These are phyloP conservation scores for Pecten maximus DNA, from an alignment of 2,888 invertebrate genomes.

Conservation along the genomic window DNA sequence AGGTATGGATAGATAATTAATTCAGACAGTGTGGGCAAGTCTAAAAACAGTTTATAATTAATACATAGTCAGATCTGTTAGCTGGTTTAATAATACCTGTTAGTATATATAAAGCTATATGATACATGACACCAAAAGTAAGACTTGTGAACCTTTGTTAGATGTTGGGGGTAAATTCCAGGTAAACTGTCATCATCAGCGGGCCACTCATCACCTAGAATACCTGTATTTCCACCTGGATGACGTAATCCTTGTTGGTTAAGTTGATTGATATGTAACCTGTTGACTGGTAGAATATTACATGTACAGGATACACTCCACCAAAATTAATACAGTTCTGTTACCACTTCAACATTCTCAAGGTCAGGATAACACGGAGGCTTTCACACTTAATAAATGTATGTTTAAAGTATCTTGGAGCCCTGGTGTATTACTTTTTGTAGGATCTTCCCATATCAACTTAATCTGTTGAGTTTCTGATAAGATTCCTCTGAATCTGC, in stretches of 20 bases:
- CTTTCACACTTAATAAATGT: too few species aligned
- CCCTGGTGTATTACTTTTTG: too few species aligned
- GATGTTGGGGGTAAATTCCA: not conserved
- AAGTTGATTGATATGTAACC: not conserved
- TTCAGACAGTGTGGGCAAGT: not conserved
- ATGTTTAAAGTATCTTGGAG: too few species aligned
- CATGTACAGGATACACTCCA: not conserved
- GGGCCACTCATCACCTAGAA: not conserved
- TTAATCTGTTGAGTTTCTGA: too few species aligned
- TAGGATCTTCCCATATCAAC: too few species aligned
- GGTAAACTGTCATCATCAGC: not conserved
- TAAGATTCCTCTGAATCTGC: too few species aligned
- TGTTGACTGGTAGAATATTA: not conserved
- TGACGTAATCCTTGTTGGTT: not conserved
- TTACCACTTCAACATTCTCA: too few species aligned
- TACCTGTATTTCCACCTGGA: slow-evolving; percentile 27
- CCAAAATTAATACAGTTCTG: too few species aligned
- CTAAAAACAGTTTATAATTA: not conserved
- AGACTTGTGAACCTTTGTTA: not conserved
- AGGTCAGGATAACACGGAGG: too few species aligned
- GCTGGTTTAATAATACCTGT: not conserved
- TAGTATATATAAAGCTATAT: not conserved
- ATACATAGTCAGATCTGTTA: not conserved
- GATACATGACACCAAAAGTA: not conserved
- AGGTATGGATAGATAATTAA: not conserved